A percentile compares a stretch with the other conserved stretches of the same genome.
These are phyloP conservation scores for Alethe castanea DNA, from an alignment of 2,113 vertebrate genomes.

Conservation along the genomic window DNA sequence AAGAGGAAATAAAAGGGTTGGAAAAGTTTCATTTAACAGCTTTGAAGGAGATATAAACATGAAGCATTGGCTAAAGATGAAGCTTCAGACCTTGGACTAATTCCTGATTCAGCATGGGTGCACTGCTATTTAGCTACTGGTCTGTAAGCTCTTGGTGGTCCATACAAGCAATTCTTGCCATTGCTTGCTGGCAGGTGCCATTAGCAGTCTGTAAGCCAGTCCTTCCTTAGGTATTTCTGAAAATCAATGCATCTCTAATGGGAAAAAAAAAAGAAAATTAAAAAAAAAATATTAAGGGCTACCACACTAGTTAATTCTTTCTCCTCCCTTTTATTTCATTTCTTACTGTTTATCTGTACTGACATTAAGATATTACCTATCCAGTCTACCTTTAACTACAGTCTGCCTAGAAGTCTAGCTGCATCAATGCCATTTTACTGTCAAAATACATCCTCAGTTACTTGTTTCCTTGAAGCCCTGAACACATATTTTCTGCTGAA, in stretches of 20 bases:
- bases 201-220: background rate
- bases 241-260: background rate
- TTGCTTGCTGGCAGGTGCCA: background rate
- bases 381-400: background rate
- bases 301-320: background rate
- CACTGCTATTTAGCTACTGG: background rate
- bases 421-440: background rate
- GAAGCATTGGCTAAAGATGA: background rate
- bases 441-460: background rate
- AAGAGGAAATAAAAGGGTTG: background rate
- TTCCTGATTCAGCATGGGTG: background rate
- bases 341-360: background rate
- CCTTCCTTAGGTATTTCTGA: background rate
- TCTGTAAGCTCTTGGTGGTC: background rate
- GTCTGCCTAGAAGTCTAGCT: background rate
- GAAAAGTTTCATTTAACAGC: slow-evolving; percentile 28
- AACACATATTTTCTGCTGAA: background rate
- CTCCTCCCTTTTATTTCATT: background rate
- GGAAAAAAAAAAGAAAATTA: background rate
- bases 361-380: background rate
- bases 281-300: background rate
- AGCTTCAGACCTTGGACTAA: background rate
- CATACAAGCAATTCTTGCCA: background rate
- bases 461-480: background rate
- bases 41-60: slow-evolving; percentile 8